Evolutionary conservation across 2,888 invertebrate genomes (phyloP), one percentile per base, ranked within the genome.

Genomic region (Folsomia candida): DNA sequence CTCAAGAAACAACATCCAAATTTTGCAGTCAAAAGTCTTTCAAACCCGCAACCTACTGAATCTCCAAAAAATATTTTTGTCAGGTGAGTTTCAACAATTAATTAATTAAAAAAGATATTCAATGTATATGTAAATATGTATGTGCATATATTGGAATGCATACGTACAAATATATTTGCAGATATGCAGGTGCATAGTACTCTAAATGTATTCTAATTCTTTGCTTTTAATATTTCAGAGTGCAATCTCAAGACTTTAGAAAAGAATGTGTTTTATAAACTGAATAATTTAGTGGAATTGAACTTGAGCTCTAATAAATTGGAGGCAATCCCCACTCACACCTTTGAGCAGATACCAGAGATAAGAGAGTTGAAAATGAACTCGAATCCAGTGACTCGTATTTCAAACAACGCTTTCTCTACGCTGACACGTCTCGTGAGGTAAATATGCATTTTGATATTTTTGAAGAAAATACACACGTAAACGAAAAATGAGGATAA

Each of bases 201-300:
- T n/a, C n/a, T n/a, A n/a, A n/a, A n/a, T n/a, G n/a, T n/a, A n/a
- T n/a, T n/a, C n/a, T n/a, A n/a, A n/a, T n/a, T n/a, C n/a, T n/a
- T n/a, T n/a, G n/a, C n/a, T n/a, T n/a, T n/a, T n/a, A n/a, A n/a
- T n/a, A n/a, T n/a, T n/a, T n/a, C n/a, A n/a, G 87, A 88, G 71
- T 93, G 93, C 82, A 87, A 87, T 62, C 84, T 93, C 72, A 87
- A 88, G 79, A 84, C 85, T 0, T 86, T 93, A 77, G 89, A 91
- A 78, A 87, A 88, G 68, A 88, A 87, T 82, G 89, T 92, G 1
- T 92, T 93, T 83, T 87, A 89, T 78, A 88, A 90, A 79, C 87
- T 93, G 37, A 91, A 89, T 73, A 93, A 93, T 82, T 85, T 93
- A 59, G 90, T 93, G 2, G 92, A 93, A 82, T 84, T 93, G 75